These are phyloP conservation scores for Exephanes ischioxanthus DNA, from an alignment of 2,888 invertebrate genomes.

Conservation along the genomic window DNA sequence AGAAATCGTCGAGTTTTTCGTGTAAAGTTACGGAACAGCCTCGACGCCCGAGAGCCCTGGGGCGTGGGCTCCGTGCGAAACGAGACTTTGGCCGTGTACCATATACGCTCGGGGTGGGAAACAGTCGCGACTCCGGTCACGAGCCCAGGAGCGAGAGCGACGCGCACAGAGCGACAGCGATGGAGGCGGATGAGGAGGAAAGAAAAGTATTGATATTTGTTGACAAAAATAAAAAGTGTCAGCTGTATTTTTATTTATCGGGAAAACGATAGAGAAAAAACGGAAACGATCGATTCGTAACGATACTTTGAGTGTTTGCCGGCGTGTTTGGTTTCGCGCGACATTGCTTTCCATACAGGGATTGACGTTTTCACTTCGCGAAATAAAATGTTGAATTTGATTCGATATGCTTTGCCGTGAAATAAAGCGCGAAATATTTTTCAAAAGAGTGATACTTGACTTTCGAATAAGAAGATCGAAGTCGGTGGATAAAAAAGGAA, in stretches of 20 bases:
- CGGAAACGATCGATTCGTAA: conserved; percentile 72
- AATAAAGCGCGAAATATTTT: neutral
- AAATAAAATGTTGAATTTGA: neutral
- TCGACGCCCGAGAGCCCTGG: conserved; percentile 50
- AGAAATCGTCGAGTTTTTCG: conserved; percentile 49
- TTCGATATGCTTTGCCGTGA: neutral
- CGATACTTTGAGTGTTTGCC: conserved; percentile 77
- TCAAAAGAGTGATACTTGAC: neutral
- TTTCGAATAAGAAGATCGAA: neutral
- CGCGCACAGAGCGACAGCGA: conserved; percentile 26
- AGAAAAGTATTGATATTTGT: conserved; percentile 23
- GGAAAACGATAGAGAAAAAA: conserved; percentile 27
- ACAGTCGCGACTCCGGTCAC: conserved; percentile 38
- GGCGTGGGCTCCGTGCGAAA: conserved; percentile 57
- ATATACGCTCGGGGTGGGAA: conserved; percentile 61
- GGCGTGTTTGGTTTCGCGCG: conserved; percentile 61
- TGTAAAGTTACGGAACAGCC: conserved; percentile 62
- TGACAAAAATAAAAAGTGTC: conserved; percentile 20
- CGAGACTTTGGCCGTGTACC: conserved; percentile 63
- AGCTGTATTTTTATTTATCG: conserved; percentile 17
- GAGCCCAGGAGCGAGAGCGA: conserved; percentile 19
- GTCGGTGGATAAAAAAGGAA: neutral
- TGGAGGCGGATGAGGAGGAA: conserved; percentile 6
- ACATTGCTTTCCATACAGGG: conserved; percentile 53
- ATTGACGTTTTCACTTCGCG: conserved; percentile 55